Evolutionary conservation across 2,888 invertebrate species (phyloP), one percentile per base, ranked within the genome.

Genomic region (Dryocosmus kuriphilus): DNA sequence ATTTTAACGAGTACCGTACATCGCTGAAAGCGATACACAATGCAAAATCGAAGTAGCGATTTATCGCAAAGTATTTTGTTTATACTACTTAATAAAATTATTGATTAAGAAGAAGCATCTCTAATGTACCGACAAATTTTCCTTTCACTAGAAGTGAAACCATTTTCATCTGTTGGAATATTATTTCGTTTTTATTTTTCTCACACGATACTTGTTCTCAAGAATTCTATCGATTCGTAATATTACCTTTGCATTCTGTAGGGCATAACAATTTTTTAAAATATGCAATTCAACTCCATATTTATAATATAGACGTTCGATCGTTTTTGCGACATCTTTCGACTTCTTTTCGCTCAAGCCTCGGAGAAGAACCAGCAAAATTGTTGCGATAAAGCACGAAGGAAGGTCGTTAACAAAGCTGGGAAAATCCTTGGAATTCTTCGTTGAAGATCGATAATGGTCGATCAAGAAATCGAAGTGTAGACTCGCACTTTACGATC

Each of bases 381-480:
- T 51, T 11, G 32, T 30, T 51, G 32, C 32, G 32, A 71, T 51
- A 71, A 71, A 71, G 27, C 51, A 71, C 32, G n/a, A 27, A 51
- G 51, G 30, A 32, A 30, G 46, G 32, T 30, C 11, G 71, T 27
- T 71, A 71, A 71, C 71, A 32, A 71, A 32, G 46, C 71, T 71
- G 71, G 7, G 71, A 71, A 71, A 71, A 71, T 46, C 71, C 71
- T 71, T 51, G 30, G 60, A 16, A 55, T 67, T 19, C 30, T 63
- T 32, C 2, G 71, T 71, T 71, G 51, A 71, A 71, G 51, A 71
- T 71, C 11, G 46, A 51, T 27, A 71, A 51, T 51, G 30, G n/a
- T 51, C 71, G 71, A 71, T 71, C 51, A 11, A 71, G 71, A 55
- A 71, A 71, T 71, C 71, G 22, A 30, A 63, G n/a, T 63, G 63